phyloP scores from a whole-genome alignment of 2,113 vertebrate species.

The Python bivittatus region DNA sequence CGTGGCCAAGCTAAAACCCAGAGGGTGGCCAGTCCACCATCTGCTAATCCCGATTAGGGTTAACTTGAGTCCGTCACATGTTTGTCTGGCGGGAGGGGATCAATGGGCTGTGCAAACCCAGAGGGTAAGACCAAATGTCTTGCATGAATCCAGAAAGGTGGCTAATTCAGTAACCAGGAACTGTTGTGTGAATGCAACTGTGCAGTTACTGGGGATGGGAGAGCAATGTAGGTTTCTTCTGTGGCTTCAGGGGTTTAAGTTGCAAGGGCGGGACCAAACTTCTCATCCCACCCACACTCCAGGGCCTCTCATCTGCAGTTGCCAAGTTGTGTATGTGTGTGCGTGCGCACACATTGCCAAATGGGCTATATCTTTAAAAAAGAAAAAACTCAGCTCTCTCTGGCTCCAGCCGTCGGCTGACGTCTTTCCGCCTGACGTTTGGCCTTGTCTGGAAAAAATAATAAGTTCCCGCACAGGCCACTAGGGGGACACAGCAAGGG shows the following conservation, averaged over 20 bases:
- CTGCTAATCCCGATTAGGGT: background rate
- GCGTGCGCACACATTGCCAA: background rate
- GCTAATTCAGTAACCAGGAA: background rate
- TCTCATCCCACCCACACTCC: too few species aligned
- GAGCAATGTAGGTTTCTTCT: background rate
- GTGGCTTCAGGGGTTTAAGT: background rate
- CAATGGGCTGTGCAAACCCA: background rate
- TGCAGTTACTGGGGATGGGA: background rate
- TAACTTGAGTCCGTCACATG: background rate
- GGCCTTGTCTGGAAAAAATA: too few species aligned
- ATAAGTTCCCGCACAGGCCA: background rate
- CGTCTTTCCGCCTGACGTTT: background rate
- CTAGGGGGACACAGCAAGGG: background rate
- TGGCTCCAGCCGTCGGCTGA: background rate
- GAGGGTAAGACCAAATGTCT: background rate
- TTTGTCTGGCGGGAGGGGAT: background rate
- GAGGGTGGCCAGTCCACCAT: background rate
- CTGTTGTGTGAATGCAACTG: background rate
- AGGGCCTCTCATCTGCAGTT: background rate
- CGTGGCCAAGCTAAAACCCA: background rate
- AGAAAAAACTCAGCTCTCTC: background rate
- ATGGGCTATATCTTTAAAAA: background rate
- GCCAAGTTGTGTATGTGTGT: background rate
- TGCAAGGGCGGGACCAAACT: background rate
- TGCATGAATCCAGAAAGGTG: background rate